Evolutionary conservation across 2,113 vertebrate species (phyloP).

Genomic region (Erinaceus europaeus): DNA sequence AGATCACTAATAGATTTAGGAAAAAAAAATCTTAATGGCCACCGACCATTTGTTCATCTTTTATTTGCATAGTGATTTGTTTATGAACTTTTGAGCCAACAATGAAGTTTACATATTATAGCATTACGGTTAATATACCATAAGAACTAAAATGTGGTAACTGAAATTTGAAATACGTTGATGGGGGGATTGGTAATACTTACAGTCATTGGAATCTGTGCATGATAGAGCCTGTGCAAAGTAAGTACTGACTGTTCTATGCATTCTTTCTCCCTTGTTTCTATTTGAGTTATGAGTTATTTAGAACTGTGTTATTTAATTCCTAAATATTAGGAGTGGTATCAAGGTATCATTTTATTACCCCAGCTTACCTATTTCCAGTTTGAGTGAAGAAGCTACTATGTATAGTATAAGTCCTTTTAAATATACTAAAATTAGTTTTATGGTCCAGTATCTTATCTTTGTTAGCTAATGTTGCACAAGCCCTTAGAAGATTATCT

Average conservation of each 20-base stretch:
- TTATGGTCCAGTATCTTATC: background rate
- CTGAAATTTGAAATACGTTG: background rate
- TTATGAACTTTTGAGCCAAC: background rate
- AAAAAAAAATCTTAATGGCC: background rate
- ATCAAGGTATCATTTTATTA: background rate
- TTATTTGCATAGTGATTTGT: background rate
- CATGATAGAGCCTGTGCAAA: background rate
- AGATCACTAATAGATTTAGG: background rate
- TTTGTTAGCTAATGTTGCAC: background rate
- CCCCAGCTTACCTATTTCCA: background rate
- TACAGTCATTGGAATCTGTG: background rate
- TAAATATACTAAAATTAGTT: background rate
- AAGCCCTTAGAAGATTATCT: background rate
- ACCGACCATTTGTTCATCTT: background rate
- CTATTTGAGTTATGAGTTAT: background rate
- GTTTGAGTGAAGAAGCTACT: background rate
- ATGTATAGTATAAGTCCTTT: background rate
- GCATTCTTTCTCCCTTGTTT: background rate
- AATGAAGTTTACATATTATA: background rate
- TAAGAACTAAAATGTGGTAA: background rate
- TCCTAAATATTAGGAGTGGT: conserved; percentile 39
- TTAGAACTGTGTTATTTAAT: background rate
- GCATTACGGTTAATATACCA: background rate
- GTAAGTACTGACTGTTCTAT: background rate
- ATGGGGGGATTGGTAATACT: background rate